Base-by-base conservation (phyloP, 2,888 invertebrate species). In the Diloba caeruleocephala region DNA sequence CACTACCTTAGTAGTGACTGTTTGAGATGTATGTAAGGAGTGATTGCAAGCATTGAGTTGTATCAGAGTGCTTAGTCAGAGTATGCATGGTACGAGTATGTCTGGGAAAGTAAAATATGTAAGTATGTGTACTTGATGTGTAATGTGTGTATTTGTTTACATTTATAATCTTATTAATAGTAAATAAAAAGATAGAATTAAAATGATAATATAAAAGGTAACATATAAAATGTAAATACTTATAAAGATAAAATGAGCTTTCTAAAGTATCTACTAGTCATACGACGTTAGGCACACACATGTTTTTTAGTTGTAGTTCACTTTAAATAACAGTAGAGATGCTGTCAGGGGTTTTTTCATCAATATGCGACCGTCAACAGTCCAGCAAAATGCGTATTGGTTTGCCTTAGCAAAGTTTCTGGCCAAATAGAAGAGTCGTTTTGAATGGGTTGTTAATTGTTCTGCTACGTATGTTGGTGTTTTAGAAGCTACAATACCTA, bases 301-400 rank as follows among this genome's bases (percentile, higher is more conserved):
- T 10, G 9, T 26, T 23, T 13, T 37, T 13, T 4, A 37, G 2
- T n/a, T 37, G 37, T 25, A 7, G 6, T 37, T 37, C 37, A 5
- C 3, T 25, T 25, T 37, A 26, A 9, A 37, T 37, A 7, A 37
- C 37, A 14, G 14, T 37, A 25, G 25, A 3, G 6, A n/a, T 25
- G 25, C 14, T 37, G n/a, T 37, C 25, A 25, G 25, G 12, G 17
- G 26, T 9, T 28, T 38, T 10, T 38, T 38, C 28, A 38, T 9
- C 28, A 38, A 4, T 3, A 38, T 28, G n/a, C 38, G 38, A 1
- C 38, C 38, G 15, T 38, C 13, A 2, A 17, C 2, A 5, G 38
- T 38, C 38, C 38, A 38, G 38, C 38, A 38, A 14, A n/a, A 38
- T 4, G 9, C 1, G 28, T 38, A 38, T 26, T 38, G 14, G 9